Evolutionary conservation across 2,888 invertebrate species (phyloP).

Genomic region (Didymodactylos carnosus): DNA sequence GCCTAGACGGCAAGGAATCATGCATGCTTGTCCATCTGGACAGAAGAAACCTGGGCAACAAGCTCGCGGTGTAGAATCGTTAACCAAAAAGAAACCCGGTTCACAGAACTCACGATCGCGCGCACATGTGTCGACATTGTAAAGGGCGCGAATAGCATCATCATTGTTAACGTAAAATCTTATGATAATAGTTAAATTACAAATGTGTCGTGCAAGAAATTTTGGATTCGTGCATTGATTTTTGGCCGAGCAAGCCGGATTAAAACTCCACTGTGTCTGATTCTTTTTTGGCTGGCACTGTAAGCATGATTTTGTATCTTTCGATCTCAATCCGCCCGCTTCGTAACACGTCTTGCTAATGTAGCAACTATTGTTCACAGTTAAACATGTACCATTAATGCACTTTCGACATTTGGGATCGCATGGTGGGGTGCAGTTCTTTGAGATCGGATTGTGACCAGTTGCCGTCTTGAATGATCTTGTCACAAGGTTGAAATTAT

Average conservation of each 20-base stretch:
- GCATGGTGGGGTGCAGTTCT: no score
- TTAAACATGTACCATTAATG: neutral
- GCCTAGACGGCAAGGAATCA: neutral
- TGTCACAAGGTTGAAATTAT: no score
- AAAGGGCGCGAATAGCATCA: neutral
- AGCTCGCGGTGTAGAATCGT: no score
- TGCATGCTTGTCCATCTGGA: neutral
- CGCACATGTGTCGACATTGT: neutral
- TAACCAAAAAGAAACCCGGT: neutral
- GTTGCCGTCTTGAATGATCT: no score
- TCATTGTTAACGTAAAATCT: neutral
- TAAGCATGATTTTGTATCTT: neutral
- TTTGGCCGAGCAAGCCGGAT: neutral
- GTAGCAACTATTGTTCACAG: neutral
- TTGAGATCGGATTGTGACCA: no score
- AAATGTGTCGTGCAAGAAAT: neutral
- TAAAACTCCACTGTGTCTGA: neutral
- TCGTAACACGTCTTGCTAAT: neutral
- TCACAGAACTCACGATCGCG: neutral
- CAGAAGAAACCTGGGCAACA: neutral
- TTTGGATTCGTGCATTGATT: accelerated
- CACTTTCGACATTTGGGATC: no score
- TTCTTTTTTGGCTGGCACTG: neutral
- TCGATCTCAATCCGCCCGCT: no score
- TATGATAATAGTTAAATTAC: accelerated